These are phyloP conservation scores for Philotrypesis tridentata DNA, from an alignment of 1,140 invertebrate species.

Conservation along the genomic window DNA sequence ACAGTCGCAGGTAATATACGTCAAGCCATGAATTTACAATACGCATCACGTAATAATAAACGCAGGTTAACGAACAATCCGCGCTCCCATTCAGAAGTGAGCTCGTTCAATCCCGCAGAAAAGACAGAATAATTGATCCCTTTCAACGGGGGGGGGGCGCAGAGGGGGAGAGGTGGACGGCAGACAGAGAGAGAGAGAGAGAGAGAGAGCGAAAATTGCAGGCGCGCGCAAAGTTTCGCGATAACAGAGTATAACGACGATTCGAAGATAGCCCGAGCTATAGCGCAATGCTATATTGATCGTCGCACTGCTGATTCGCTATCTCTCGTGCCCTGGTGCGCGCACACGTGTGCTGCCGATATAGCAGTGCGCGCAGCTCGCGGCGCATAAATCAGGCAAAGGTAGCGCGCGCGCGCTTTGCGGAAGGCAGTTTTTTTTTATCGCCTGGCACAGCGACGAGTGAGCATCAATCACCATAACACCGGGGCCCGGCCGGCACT, in stretches of 20 bases:
- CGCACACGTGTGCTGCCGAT: too few relatives aligned
- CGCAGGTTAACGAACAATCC: too few relatives aligned
- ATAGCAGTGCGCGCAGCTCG: background rate
- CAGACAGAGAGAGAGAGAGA: too few relatives aligned
- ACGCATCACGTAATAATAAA: too few relatives aligned
- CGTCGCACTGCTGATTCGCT: background rate
- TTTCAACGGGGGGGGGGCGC: too few relatives aligned
- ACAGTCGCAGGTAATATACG: too few relatives aligned
- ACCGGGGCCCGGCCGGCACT: conserved; percentile 4
- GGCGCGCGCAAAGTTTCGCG: background rate
- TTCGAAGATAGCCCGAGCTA: background rate
- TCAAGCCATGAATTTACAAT: too few relatives aligned
- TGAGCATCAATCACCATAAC: conserved; percentile 49
- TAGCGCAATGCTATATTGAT: background rate
- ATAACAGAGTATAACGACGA: conserved; percentile 20
- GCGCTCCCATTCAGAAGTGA: too few relatives aligned
- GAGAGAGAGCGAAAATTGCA: background rate
- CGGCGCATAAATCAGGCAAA: conserved; percentile 36
- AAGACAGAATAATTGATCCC: too few relatives aligned
- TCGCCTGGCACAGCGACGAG: conserved; percentile 40
- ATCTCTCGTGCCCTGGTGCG: background rate
- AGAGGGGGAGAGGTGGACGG: too few relatives aligned
- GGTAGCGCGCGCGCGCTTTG: background rate
- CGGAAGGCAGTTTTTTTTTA: conserved; percentile 29
- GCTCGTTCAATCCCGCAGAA: too few relatives aligned